These are phyloP conservation scores for Bergia puertoricense DNA, from an alignment of 92 coral and sea anemone genomes.

Conservation along the genomic window DNA sequence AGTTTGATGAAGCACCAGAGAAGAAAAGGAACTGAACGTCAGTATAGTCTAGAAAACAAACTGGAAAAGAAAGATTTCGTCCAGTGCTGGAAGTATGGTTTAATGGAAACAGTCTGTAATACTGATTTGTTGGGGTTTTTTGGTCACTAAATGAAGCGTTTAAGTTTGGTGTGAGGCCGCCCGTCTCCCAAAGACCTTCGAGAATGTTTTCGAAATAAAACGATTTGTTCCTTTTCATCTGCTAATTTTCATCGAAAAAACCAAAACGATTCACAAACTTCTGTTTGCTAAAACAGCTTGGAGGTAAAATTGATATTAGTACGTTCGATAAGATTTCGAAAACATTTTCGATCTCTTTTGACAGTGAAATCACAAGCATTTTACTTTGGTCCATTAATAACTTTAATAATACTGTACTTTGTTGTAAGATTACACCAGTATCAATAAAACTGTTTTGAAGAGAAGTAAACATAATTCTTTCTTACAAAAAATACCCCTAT, in stretches of 20 bases:
- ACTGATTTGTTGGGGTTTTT: not conserved
- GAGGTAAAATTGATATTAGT: not conserved
- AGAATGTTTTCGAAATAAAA: constrained; percentile 14
- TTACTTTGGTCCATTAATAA: not conserved
- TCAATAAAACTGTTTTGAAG: not conserved
- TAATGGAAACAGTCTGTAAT: not conserved
- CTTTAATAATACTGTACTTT: not conserved
- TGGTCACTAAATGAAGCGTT: not conserved
- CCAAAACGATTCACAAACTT: too few relatives aligned
- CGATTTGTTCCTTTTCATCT: not conserved
- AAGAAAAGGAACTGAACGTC: not conserved
- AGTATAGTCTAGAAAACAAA: not conserved
- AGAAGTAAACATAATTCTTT: not conserved
- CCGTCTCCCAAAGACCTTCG: not conserved
- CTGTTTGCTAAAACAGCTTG: not conserved
- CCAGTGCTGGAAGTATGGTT: not conserved
- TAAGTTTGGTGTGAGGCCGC: not conserved
- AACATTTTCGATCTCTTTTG: constrained; percentile 14
- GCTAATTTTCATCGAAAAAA: not conserved
- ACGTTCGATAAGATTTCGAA: not conserved
- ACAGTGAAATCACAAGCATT: not conserved
- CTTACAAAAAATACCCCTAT: not conserved
- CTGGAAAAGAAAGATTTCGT: not conserved
- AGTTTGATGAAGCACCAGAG: not conserved
- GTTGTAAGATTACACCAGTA: constrained; percentile 4